These are phyloP conservation scores for Hippocampus comes DNA, from an alignment of 2,113 vertebrate species.

Conservation along the genomic window DNA sequence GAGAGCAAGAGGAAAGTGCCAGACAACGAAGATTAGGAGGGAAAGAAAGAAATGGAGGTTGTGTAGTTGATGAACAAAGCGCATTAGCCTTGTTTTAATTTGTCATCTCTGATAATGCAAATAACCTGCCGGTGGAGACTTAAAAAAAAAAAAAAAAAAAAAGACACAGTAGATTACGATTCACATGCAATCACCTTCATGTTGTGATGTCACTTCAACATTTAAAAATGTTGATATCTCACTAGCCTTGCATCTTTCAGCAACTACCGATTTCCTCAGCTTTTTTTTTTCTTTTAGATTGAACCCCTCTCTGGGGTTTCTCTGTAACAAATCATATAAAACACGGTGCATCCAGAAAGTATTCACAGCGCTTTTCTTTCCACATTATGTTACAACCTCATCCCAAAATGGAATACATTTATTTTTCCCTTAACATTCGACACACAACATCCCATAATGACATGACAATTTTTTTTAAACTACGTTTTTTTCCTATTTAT, in stretches of 20 bases:
- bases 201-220: constrained; percentile 12
- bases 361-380: too few relatives aligned
- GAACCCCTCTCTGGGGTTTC: neutral
- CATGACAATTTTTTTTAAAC: too few relatives aligned
- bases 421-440: too few relatives aligned
- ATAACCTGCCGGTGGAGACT: constrained; percentile 28
- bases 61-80: constrained; percentile 27
- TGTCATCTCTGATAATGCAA: constrained; percentile 37
- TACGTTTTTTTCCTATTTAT: too few relatives aligned
- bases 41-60: constrained; percentile 5
- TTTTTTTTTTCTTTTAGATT: neutral
- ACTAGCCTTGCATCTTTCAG: neutral
- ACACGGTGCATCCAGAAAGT: too few relatives aligned
- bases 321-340: neutral
- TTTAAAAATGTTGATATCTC: neutral
- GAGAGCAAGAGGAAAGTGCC: neutral
- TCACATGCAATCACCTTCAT: constrained; percentile 19
- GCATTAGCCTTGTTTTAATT: constrained; percentile 61
- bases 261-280: neutral
- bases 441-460: too few relatives aligned
- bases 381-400: too few relatives aligned
- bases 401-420: too few relatives aligned
- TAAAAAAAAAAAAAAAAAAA: constrained; percentile 54
- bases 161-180: constrained; percentile 19
- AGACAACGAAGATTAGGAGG: neutral